Evolutionary conservation across 1,140 invertebrate genomes (phyloP).

Genomic region (Limonius californicus): DNA sequence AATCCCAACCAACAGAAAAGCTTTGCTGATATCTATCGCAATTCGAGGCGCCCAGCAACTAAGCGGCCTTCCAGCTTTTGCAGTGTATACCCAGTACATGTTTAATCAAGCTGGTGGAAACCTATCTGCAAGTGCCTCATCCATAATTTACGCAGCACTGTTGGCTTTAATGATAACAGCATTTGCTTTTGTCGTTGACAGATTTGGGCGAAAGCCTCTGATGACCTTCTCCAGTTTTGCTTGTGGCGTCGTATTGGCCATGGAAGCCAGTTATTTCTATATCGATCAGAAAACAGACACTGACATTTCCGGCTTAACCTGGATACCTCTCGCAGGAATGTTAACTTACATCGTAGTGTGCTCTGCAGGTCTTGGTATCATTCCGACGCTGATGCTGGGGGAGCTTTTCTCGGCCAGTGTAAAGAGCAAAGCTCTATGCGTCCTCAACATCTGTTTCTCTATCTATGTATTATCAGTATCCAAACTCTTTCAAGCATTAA

Average conservation of each 20-base stretch:
- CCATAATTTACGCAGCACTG: constrained; percentile 29
- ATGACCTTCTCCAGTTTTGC: constrained; percentile 11
- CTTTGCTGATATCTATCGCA: constrained; percentile 35
- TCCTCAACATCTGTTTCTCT: background rate
- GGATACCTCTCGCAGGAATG: constrained; percentile 10
- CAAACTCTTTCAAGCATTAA: constrained; percentile 9
- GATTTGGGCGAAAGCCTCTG: constrained; percentile 55
- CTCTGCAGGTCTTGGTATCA: background rate
- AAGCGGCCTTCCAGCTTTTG: constrained; percentile 24
- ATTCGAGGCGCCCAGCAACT: constrained; percentile 21
- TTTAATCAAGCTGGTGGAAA: constrained; percentile 22
- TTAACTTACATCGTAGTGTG: background rate
- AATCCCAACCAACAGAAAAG: constrained; percentile 48
- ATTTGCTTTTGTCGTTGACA: constrained; percentile 58
- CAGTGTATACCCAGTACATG: constrained; percentile 17
- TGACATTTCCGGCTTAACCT: background rate
- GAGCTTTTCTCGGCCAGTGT: constrained; percentile 15
- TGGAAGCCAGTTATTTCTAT: constrained; percentile 4
- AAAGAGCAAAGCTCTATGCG: constrained; percentile 30
- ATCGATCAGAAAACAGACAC: constrained; percentile 27
- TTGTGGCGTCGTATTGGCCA: background rate
- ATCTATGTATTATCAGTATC: background rate
- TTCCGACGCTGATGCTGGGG: background rate
- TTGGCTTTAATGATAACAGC: constrained; percentile 48
- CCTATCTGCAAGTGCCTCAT: constrained; percentile 9